phyloP scores from a whole-genome alignment of 1,140 invertebrate species.

The Adoxophyes honmai region DNA sequence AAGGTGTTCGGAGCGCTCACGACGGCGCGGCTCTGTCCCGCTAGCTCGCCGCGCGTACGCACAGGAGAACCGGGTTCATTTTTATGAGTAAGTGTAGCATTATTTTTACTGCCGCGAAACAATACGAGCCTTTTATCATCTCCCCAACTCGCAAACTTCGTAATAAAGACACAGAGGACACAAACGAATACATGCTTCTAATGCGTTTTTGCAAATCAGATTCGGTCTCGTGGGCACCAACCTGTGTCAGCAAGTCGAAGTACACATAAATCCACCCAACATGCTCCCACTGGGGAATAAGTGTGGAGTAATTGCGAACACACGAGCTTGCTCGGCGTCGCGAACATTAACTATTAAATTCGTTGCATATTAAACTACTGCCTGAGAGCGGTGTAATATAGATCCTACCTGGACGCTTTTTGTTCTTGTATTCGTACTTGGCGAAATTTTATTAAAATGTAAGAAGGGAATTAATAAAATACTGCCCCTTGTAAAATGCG shows the following conservation, averaged over 20 bases:
- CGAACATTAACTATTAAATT: conserved; percentile 72
- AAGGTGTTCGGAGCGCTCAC: not conserved
- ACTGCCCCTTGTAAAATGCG: too few relatives aligned
- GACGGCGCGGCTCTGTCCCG: not conserved
- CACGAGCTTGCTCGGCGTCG: conserved; percentile 46
- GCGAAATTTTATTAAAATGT: not conserved
- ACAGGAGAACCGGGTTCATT: not conserved
- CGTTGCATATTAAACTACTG: conserved; percentile 69
- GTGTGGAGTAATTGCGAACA: conserved; percentile 67
- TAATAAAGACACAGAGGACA: conserved; percentile 12
- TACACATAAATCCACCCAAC: conserved; percentile 54
- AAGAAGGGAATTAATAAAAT: too few relatives aligned
- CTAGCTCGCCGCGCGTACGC: not conserved
- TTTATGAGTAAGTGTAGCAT: conserved; percentile 1
- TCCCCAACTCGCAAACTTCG: not conserved
- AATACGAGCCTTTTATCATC: conserved; percentile 11
- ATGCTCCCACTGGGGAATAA: conserved; percentile 47
- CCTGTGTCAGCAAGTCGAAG: conserved; percentile 44
- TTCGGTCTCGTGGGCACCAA: conserved; percentile 20
- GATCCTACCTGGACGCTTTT: conserved; percentile 36
- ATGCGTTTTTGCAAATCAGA: conserved; percentile 19
- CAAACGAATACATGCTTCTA: conserved; percentile 2
- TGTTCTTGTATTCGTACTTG: conserved; percentile 23
- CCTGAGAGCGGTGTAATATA: conserved; percentile 46
- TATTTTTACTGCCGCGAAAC: conserved; percentile 21